These are phyloP conservation scores for Clanis bilineata DNA, from an alignment of 2,888 invertebrate genomes.

Conservation along the genomic window DNA sequence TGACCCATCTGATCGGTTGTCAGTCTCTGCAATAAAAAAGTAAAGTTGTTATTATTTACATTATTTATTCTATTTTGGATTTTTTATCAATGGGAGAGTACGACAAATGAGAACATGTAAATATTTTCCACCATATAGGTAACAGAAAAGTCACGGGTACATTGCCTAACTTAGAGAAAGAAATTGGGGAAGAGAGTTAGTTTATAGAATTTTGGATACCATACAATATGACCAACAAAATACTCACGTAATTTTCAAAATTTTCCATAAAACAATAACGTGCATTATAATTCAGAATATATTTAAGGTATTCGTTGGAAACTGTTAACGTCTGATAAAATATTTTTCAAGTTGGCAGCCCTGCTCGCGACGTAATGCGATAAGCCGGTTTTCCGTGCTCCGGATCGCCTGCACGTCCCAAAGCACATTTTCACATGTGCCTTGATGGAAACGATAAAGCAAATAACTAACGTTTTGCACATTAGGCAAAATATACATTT, in stretches of 20 bases:
- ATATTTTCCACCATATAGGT: no score
- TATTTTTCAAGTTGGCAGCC: constrained; percentile 26
- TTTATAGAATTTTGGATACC: no score
- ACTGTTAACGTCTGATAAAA: constrained; percentile 15
- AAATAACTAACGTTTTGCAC: constrained; percentile 27
- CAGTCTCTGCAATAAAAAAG: no score
- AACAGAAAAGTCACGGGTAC: not conserved
- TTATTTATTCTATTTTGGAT: no score
- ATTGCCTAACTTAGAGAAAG: no score
- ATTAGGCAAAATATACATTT: constrained; percentile 16
- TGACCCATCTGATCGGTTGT: no score
- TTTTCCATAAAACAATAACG: not conserved
- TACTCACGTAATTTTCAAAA: no score
- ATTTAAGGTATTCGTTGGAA: not conserved
- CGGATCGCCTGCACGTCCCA: constrained; percentile 37
- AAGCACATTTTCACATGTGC: constrained; percentile 42
- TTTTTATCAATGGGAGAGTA: no score
- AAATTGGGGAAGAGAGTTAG: no score
- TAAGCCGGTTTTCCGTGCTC: constrained; percentile 35
- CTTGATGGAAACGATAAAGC: constrained; percentile 36
- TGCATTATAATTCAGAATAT: not conserved
- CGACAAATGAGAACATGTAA: no score
- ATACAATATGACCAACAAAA: no score
- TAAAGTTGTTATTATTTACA: no score
- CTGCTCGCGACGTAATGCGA: constrained; percentile 41